Conservation (phyloP, 1,140 invertebrate species). For the Tetragonula clypearis region DNA sequence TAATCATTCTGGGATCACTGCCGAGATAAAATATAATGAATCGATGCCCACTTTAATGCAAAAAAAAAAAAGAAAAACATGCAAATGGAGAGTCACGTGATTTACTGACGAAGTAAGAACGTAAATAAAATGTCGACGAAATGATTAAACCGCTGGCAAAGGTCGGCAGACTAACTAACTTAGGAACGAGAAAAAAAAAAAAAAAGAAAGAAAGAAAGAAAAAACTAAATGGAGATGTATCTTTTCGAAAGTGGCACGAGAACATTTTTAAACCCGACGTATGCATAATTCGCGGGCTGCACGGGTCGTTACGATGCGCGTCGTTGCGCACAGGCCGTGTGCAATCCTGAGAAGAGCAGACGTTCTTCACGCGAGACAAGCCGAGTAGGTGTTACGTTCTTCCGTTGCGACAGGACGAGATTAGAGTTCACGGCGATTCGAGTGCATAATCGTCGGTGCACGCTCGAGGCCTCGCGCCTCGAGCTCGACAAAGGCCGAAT, state of each 20-base stretch:
- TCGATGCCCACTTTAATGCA: background rate
- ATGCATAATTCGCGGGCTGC: background rate
- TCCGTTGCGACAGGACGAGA: slow-evolving; percentile 15
- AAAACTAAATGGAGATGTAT: background rate
- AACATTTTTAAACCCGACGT: background rate
- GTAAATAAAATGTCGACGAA: too few species aligned
- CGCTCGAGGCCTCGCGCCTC: background rate
- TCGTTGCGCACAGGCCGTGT: slow-evolving; percentile 15
- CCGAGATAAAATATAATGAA: too few species aligned
- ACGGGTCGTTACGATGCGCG: background rate
- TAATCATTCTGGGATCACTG: too few species aligned
- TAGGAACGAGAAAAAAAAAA: too few species aligned
- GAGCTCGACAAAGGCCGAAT: slow-evolving; percentile 21
- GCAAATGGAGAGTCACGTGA: too few species aligned
- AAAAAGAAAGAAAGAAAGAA: too few species aligned
- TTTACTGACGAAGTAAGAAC: too few species aligned
- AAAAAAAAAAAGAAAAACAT: background rate
- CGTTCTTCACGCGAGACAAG: slow-evolving; percentile 10
- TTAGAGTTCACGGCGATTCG: slow-evolving; percentile 42
- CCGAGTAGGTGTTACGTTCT: slow-evolving; percentile 28
- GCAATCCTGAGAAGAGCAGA: slow-evolving; percentile 13
- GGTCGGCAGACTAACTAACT: too few species aligned
- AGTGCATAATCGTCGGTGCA: slow-evolving; percentile 15
- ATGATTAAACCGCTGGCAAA: too few species aligned
- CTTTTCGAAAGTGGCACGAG: background rate